A percentile compares a stretch with the other conserved stretches of the same genome.
Evolutionary conservation across 2,113 vertebrate genomes (phyloP).

Genomic region (Cochlearius cochlearius): DNA sequence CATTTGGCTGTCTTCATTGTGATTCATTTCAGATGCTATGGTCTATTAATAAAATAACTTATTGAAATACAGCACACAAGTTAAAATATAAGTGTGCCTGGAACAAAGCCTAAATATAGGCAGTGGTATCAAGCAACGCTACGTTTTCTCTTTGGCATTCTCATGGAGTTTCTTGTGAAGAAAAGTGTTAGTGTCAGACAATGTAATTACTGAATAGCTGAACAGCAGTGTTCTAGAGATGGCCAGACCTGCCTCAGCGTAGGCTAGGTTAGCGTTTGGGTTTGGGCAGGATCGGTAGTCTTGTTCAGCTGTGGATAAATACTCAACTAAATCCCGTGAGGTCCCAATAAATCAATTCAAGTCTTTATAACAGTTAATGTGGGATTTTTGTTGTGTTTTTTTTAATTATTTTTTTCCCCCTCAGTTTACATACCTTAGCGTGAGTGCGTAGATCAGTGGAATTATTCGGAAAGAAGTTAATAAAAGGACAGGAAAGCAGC

Average conservation of each 20-base stretch:
- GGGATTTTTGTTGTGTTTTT: not conserved
- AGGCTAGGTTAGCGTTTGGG: not conserved
- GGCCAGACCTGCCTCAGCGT: not conserved
- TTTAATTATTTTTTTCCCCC: not conserved
- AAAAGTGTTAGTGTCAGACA: not conserved
- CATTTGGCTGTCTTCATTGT: not conserved
- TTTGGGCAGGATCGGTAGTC: not conserved
- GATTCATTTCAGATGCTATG: not conserved
- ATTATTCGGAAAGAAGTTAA: not conserved
- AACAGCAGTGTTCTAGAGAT: not conserved
- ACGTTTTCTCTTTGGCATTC: not conserved
- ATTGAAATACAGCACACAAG: not conserved
- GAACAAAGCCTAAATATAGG: slow-evolving; percentile 23
- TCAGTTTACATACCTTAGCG: not conserved
- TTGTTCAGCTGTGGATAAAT: not conserved
- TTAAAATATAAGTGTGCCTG: not conserved
- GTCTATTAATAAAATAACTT: slow-evolving; percentile 26
- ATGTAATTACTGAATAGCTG: not conserved
- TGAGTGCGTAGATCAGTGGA: not conserved
- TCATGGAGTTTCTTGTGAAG: not conserved
- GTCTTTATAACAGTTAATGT: not conserved
- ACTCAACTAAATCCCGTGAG: not conserved
- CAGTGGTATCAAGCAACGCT: not conserved
- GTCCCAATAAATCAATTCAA: not conserved
- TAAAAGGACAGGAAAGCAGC: not conserved